Conservation (phyloP, 2,797 vertebrate genomes). For the Hippoglossus hippoglossus region DNA sequence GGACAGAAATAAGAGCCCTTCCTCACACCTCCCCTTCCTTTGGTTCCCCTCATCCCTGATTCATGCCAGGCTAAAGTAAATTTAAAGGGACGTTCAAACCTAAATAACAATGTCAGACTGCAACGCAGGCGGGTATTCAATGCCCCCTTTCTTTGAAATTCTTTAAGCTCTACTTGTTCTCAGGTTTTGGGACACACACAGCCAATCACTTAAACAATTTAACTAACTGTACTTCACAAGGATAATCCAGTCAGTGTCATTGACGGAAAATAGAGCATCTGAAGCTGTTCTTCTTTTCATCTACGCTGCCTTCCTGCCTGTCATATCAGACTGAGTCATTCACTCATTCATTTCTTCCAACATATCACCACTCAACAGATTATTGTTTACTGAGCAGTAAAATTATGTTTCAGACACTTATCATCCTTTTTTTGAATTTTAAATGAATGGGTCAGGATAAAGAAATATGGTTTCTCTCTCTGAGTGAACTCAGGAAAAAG, state of each 20-base stretch:
- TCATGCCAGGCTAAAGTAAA: slow-evolving; percentile 24
- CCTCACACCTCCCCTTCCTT: slow-evolving; percentile 25
- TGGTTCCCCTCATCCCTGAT: slow-evolving; percentile 74
- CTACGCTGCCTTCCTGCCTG: background rate
- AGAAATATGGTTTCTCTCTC: no score
- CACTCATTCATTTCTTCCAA: background rate
- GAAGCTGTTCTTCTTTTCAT: background rate
- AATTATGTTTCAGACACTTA: background rate
- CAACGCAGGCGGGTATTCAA: background rate
- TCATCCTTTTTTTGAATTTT: no score
- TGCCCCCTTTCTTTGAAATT: background rate
- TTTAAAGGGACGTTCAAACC: slow-evolving; percentile 22
- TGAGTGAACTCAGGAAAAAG: no score
- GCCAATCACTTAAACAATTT: background rate
- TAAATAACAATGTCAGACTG: background rate
- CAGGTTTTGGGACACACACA: background rate
- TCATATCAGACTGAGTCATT: background rate
- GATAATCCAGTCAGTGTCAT: background rate
- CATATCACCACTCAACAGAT: background rate
- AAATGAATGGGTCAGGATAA: no score
- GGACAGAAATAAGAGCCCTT: slow-evolving; percentile 84
- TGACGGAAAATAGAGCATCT: background rate
- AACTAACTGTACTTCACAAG: background rate
- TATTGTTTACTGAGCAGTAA: background rate
- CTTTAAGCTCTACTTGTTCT: background rate